phyloP scores from a whole-genome alignment of 2,888 invertebrate genomes.

The Andrena chrysosceles region DNA sequence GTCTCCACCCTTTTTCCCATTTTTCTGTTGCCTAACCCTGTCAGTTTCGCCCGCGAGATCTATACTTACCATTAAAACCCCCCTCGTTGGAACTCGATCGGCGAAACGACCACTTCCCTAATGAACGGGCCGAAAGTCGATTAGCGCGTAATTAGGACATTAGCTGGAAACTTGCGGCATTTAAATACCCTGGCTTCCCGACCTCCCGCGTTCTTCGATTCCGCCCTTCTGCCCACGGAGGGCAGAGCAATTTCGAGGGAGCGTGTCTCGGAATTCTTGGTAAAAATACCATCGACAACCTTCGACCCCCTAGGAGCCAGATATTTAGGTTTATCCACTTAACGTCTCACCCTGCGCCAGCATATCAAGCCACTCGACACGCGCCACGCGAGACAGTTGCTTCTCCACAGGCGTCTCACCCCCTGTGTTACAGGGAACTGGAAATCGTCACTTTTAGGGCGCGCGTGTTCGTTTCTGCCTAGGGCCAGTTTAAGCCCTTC shows the following conservation, averaged over 20 bases:
- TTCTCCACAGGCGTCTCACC: too few relatives aligned
- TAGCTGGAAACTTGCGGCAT: conserved; percentile 41
- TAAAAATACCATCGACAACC: too few relatives aligned
- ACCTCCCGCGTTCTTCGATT: not conserved
- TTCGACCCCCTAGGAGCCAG: too few relatives aligned
- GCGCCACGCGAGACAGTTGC: too few relatives aligned
- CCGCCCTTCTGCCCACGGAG: not conserved
- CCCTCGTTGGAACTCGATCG: conserved; percentile 35
- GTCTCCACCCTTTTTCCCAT: too few relatives aligned
- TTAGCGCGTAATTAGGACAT: conserved; percentile 57
- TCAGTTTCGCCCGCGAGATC: too few relatives aligned
- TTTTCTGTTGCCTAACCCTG: too few relatives aligned
- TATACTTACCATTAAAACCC: conserved; percentile 37
- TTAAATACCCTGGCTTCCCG: conserved; percentile 27
- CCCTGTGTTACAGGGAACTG: not conserved
- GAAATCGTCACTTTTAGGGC: conserved; percentile 5
- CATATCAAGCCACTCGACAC: too few relatives aligned
- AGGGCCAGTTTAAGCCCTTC: conserved; percentile 48
- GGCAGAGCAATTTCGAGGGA: not conserved
- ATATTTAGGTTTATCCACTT: too few relatives aligned
- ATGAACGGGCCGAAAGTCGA: conserved; percentile 49
- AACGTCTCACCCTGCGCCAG: too few relatives aligned
- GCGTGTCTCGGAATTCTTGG: not conserved
- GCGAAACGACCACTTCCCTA: conserved; percentile 35
- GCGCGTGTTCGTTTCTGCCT: not conserved